A percentile compares a stretch with the other conserved stretches of the same genome.
phyloP scores from a whole-genome alignment of 2,888 invertebrate species.

The Synergus gifuensis region DNA sequence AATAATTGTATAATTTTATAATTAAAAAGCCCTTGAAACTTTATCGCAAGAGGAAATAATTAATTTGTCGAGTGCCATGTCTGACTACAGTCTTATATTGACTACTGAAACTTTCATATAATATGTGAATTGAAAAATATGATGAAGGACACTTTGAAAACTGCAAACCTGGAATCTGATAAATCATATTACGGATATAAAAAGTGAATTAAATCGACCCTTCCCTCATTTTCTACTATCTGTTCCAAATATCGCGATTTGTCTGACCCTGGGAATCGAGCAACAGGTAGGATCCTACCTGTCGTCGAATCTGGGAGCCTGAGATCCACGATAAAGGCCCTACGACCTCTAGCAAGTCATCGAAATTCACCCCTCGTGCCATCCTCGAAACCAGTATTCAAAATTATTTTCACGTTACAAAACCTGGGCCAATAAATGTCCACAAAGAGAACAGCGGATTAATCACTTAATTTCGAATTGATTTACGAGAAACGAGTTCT shows the following conservation, averaged over 20 bases:
- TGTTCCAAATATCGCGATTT: slow-evolving; percentile 51
- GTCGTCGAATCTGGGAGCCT: slow-evolving; percentile 52
- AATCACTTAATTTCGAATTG: slow-evolving; percentile 64
- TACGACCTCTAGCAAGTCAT: slow-evolving; percentile 53
- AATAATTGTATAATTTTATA: neutral
- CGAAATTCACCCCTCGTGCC: slow-evolving; percentile 54
- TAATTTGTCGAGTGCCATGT: neutral
- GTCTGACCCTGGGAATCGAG: slow-evolving; percentile 61
- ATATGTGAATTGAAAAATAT: too few relatives aligned
- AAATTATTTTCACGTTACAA: slow-evolving; percentile 55
- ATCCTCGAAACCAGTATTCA: slow-evolving; percentile 49
- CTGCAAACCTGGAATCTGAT: neutral
- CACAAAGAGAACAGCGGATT: slow-evolving; percentile 60
- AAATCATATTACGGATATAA: neutral
- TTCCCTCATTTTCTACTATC: slow-evolving; percentile 36
- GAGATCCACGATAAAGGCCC: slow-evolving; percentile 52
- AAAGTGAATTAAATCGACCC: slow-evolving; percentile 45
- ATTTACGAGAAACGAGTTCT: slow-evolving; percentile 61
- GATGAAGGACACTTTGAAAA: too few relatives aligned
- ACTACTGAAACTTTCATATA: neutral
- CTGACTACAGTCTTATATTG: neutral
- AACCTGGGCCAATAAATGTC: slow-evolving; percentile 53
- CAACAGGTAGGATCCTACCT: slow-evolving; percentile 71
- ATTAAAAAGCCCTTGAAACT: too few relatives aligned
- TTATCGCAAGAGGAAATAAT: neutral